Evolutionary conservation across 1,140 invertebrate species (phyloP).

Genomic region (Drosophila jambulina): DNA sequence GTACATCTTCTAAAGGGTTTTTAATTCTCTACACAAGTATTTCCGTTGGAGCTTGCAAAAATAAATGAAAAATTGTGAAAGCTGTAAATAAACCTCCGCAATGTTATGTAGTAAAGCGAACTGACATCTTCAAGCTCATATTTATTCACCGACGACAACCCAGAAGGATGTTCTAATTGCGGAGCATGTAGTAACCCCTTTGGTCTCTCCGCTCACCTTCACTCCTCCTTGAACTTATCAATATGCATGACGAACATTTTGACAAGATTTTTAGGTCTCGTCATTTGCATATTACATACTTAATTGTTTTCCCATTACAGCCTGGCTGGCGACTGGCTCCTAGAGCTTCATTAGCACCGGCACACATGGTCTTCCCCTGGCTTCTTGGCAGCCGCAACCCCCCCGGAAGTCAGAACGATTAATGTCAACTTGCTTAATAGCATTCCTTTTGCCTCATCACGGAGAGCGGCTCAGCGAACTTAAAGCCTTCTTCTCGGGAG

Average conservation of each 20-base stretch:
- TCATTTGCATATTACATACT: constrained; percentile 78
- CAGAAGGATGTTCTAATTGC: constrained; percentile 27
- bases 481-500: constrained; percentile 47
- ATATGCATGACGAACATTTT: constrained; percentile 58
- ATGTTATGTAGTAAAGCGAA: not conserved
- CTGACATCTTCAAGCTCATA: constrained; percentile 5
- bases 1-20: not conserved
- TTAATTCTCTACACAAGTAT: not conserved
- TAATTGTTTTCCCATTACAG: constrained; percentile 79
- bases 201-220: not conserved
- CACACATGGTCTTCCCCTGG: constrained; percentile 17
- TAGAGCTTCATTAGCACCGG: constrained; percentile 54
- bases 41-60: not conserved
- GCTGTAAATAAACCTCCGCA: not conserved
- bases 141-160: constrained; percentile 26
- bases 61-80: not conserved
- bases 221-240: constrained; percentile 46
- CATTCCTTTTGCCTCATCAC: constrained; percentile 68
- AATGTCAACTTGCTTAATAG: constrained; percentile 83
- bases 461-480: constrained; percentile 59
- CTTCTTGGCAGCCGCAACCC: not conserved
- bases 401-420: constrained; percentile 74
- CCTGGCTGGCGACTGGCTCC: constrained; percentile 38
- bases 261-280: constrained; percentile 56
- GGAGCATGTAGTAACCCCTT: not conserved